These are phyloP conservation scores for Polypedilum vanderplanki DNA, from an alignment of 1,140 invertebrate species.

Conservation along the genomic window DNA sequence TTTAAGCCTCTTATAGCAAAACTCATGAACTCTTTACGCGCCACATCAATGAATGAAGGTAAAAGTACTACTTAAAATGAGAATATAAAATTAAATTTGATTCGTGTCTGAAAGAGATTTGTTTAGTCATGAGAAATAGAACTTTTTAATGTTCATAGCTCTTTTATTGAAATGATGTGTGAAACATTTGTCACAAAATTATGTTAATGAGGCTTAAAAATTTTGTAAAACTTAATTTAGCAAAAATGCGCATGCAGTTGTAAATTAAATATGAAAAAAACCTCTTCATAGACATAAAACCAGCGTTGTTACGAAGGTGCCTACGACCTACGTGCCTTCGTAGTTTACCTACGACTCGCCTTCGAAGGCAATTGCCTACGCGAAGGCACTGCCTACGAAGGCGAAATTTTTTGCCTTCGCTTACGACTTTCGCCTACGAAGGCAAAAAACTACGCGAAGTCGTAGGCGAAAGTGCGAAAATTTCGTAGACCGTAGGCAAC, in stretches of 20 bases:
- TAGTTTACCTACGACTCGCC: no score
- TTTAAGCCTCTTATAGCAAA: constrained; percentile 13
- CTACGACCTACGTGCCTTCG: no score
- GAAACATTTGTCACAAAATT: neutral
- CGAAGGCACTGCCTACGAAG: no score
- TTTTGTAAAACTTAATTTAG: neutral
- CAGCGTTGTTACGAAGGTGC: neutral
- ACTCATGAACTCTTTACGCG: constrained; percentile 16
- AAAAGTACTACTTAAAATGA: neutral
- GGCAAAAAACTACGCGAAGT: no score
- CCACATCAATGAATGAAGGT: neutral
- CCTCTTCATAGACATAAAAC: neutral
- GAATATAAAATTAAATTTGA: neutral
- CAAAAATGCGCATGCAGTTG: neutral
- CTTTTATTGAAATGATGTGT: neutral
- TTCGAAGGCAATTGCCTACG: no score
- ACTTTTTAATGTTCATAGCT: neutral
- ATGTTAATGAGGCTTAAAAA: neutral
- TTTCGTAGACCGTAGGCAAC: no score
- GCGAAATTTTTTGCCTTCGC: no score
- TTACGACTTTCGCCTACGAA: no score
- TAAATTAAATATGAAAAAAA: neutral
- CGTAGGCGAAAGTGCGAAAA: no score
- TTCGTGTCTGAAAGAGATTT: neutral
- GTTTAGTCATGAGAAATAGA: neutral